phyloP scores from a whole-genome alignment of 2,113 vertebrate species.

The Parus major region DNA sequence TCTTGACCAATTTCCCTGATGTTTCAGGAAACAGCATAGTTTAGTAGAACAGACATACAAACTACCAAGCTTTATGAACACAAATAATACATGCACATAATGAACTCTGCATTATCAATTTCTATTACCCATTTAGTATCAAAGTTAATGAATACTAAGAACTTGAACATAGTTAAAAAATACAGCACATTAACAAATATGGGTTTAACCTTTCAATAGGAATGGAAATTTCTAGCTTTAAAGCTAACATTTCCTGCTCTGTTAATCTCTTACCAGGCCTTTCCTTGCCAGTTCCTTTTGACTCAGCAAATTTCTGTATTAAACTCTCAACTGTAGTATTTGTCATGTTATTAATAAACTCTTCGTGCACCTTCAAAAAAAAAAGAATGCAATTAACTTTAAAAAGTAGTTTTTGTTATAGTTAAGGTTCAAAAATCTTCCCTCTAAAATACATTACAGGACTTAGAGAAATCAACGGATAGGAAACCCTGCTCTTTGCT shows the following conservation, averaged over 20 bases:
- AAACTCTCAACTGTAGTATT: constrained; percentile 93
- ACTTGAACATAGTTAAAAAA: neutral
- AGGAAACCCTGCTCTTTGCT: neutral
- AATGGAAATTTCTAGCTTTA: neutral
- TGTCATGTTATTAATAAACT: constrained; percentile 94
- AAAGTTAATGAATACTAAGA: neutral
- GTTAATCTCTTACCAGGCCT: constrained; percentile 86
- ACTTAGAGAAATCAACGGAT: neutral
- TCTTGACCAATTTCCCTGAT: neutral
- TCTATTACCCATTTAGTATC: neutral
- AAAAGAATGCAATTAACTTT: neutral
- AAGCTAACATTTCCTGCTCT: neutral
- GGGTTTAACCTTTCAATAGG: neutral
- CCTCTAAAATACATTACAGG: neutral
- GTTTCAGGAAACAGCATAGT: neutral
- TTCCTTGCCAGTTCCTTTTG: constrained; percentile 95
- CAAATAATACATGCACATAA: neutral
- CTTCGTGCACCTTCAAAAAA: constrained; percentile 85
- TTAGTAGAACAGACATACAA: neutral
- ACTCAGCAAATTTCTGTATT: constrained; percentile 92
- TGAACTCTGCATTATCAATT: neutral
- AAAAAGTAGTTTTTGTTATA: neutral
- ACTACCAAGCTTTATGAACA: neutral
- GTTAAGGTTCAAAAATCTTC: neutral
- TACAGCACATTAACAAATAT: neutral